A percentile compares a stretch with the other conserved stretches of the same genome.
These are phyloP conservation scores for Heliconius himera DNA, from an alignment of 1,140 invertebrate genomes.

Conservation along the genomic window DNA sequence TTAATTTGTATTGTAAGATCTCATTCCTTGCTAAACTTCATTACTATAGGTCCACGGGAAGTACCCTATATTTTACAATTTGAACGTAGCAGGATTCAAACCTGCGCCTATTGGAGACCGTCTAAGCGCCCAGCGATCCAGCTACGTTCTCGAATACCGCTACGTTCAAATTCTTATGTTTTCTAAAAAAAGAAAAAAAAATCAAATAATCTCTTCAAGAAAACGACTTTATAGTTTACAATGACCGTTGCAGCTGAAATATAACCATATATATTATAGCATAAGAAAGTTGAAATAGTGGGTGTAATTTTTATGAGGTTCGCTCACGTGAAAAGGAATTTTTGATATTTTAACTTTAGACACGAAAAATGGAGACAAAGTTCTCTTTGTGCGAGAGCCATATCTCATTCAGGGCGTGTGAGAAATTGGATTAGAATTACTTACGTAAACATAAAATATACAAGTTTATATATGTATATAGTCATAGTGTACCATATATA, in stretches of 20 bases:
- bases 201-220: neutral
- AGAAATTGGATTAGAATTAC: conserved; percentile 3
- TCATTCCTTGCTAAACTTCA: too few species aligned
- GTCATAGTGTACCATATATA: neutral
- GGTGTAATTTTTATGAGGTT: neutral
- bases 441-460: neutral
- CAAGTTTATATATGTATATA: neutral
- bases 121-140: too few species aligned
- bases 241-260: neutral
- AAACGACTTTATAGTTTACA: neutral
- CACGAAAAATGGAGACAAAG: conserved; percentile 1
- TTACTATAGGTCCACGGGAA: too few species aligned
- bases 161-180: too few species aligned
- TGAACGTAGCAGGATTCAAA: too few species aligned
- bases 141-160: too few species aligned
- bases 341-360: conserved; percentile 9
- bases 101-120: too few species aligned
- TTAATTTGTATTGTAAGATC: too few species aligned
- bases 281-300: conserved; percentile 1
- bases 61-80: too few species aligned
- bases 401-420: neutral
- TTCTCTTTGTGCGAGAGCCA: neutral
- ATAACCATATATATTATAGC: neutral
- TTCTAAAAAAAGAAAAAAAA: neutral
- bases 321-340: neutral